phyloP scores from a whole-genome alignment of 2,797 vertebrate species.

The Smutsia gigantea region DNA sequence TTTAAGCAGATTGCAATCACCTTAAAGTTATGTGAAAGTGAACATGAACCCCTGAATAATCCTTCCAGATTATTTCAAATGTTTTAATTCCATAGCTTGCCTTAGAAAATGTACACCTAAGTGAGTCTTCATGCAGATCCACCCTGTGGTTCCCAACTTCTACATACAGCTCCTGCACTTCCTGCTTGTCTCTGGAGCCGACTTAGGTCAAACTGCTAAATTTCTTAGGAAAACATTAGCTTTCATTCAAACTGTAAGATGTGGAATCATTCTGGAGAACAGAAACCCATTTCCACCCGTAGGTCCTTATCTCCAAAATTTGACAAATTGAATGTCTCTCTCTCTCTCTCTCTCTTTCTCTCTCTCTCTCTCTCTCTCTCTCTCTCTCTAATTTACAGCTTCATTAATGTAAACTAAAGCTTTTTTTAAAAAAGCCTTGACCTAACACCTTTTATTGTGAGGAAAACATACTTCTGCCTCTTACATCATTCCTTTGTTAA shows the following conservation, averaged over 20 bases:
- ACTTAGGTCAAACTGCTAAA: not conserved
- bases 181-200: not conserved
- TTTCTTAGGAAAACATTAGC: not conserved
- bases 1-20: not conserved
- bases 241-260: constrained; percentile 1
- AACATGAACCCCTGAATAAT: not conserved
- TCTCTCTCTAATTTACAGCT: not conserved
- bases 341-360: not conserved
- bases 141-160: not conserved
- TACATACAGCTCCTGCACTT: not conserved
- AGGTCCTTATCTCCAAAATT: not conserved
- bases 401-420: not conserved
- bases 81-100: not conserved
- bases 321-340: not conserved
- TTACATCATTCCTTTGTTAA: not conserved
- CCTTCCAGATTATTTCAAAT: not conserved
- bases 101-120: not conserved
- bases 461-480: not conserved
- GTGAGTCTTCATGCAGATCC: not conserved
- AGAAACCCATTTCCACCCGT: not conserved
- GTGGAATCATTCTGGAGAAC: not conserved
- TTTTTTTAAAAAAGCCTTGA: not conserved
- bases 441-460: not conserved
- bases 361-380: too few species aligned
- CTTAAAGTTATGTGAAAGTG: not conserved